Evolutionary conservation across 2,797 vertebrate genomes (phyloP).

Genomic region (Thunnus albacares): DNA sequence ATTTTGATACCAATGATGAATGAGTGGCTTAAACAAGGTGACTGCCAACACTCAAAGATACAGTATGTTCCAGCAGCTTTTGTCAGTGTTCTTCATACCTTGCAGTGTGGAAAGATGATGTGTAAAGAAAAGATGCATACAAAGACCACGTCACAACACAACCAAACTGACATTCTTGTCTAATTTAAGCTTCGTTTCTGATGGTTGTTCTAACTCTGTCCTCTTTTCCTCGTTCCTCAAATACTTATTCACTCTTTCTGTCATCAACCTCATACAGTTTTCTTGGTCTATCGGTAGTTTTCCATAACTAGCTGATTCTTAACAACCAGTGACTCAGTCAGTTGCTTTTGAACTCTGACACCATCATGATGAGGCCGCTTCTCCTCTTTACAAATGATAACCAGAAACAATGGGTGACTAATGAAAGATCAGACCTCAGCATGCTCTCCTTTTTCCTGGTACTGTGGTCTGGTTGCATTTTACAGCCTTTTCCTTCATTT

Average conservation of each 20-base stretch:
- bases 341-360: background rate
- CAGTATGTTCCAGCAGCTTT: conserved; percentile 2
- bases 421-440: background rate
- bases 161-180: background rate
- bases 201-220: too few relatives aligned
- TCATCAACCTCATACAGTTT: background rate
- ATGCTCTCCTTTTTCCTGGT: background rate
- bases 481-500: background rate
- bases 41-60: background rate
- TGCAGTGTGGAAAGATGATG: background rate
- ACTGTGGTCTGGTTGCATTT: background rate
- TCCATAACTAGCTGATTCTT: background rate
- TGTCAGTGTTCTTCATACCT: background rate
- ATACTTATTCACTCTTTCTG: background rate
- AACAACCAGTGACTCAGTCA: conserved; percentile 6
- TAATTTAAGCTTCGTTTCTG: background rate
- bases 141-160: background rate
- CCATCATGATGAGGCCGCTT: background rate
- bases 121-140: background rate
- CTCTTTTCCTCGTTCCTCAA: too few relatives aligned
- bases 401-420: background rate
- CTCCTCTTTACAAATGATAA: background rate
- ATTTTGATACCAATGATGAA: background rate
- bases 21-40: too few relatives aligned
- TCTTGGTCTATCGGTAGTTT: background rate